Base-by-base conservation (phyloP, 2,113 vertebrate species). In the Xiphophorus hellerii region DNA sequence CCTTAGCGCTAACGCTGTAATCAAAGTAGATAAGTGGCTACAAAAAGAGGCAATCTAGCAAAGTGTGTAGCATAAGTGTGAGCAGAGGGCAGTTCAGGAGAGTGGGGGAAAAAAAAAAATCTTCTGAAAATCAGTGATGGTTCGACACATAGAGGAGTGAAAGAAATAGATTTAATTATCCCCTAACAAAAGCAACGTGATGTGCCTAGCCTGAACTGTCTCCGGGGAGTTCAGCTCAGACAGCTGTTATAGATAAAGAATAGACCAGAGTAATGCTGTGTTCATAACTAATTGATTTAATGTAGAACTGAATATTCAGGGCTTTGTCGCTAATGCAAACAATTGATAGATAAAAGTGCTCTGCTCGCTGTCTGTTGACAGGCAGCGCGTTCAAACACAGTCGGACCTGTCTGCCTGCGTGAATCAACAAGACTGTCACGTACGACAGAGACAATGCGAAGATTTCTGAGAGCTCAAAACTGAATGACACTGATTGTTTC, bases 121-220 rank as follows among this genome's bases (percentile, higher is more conserved):
- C 66, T 71, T 70, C 54, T 77, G 73, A 1, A 88, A 80, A 84
- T 85, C 80, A 70, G 76, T 13, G 58, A 70, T 66, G 74, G 37
- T 74, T 66, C 12, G 10, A 80, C 20, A 65, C 71, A 68, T 33
- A 33, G 66, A 72, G 85, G 83, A 84, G 80, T 82, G 75, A 73
- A 70, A 80, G 83, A 78, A 85, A 77, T 89, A 66, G 69, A 88
- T 90, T 85, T 84, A 86, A 92, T 92, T 90, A 93, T 85, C 73
- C 81, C 39, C 58, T 77, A 81, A 90, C 88, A 91, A 91, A 88
- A 51, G 82, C 75, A 74, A 85, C 72, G 79, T 79, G 85, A 81
- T 73, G 76, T 81, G 83, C 68, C 0, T 61, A 61, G 84, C 61
- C 33, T 44, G 73, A 88, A 31, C 28, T 25, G 62, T 82, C 89